Base-by-base conservation (phyloP, 2,888 invertebrate genomes). In the Nemoura dubitans region DNA sequence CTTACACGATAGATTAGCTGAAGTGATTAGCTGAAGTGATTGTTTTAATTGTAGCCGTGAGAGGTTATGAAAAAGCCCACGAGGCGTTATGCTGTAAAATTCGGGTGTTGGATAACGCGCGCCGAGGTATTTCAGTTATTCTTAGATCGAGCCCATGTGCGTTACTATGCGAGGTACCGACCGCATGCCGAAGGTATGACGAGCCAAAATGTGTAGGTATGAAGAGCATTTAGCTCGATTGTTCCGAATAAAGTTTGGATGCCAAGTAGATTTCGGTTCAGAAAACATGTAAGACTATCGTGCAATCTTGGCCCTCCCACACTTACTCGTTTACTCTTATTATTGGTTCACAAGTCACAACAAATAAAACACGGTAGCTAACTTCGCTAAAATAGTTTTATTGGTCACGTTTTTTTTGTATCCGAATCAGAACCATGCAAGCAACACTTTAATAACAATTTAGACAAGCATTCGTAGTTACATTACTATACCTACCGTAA, bases 1-100 rank as follows among this genome's bases (percentile, higher is more conserved):
- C 59, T 59, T 59, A 59, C 16, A 59, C 21, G 59, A 59, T 59
- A 59, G 59, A 59, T 59, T 59, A 59, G 59, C 59, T 59, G 59
- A 59, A 6, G 5, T 36, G 36, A 36, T n/a, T n/a, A n/a, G n/a
- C n/a, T n/a, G n/a, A 7, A 59, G 59, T 59, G 28, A 78, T 78
- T 78, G 28, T 78, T 78, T 78, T 78, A 78, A 78, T 78, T 25
- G 78, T 26, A 21, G 28, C 21, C 78, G 78, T 78, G 78, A 26
- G 78, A 78, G 2, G 7, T 78, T 14, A 5, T 10, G 78, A 26
- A 78, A 26, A 78, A 14, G 21, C 76, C 3, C 28, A 10, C 78
- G 28, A 78, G 78, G 26, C 10, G 28, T 78, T 25, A 78, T 78
- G 78, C 36, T 59, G 59, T 59, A 59, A 21, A 59, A 21, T 59